Conservation (phyloP, 2,888 invertebrate genomes). For the Diadegma fenestrale region DNA sequence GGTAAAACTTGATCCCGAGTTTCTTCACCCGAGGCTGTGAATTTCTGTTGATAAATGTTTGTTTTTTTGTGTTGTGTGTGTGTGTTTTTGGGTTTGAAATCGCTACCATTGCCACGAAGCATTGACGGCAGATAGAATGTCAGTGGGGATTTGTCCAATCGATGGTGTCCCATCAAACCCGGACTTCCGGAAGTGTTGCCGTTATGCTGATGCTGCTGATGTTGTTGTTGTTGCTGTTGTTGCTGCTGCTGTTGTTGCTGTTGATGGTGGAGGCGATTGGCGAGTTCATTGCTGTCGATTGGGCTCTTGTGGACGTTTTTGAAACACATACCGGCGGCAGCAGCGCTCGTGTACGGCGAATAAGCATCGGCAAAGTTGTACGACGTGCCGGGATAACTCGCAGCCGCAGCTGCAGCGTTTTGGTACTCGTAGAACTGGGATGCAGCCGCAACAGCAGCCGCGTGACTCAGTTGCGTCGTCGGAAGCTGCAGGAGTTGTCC, state of each 20-base stretch:
- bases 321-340: conserved; percentile 87
- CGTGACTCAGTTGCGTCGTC: conserved; percentile 89
- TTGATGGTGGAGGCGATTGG: conserved; percentile 71
- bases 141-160: conserved; percentile 80
- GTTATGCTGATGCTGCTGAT: conserved; percentile 69
- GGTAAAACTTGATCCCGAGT: not conserved
- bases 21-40: not conserved
- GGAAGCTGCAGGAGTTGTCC: conserved; percentile 88
- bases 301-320: conserved; percentile 75
- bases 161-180: conserved; percentile 79
- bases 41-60: not conserved
- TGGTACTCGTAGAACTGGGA: conserved; percentile 94
- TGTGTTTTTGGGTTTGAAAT: conserved; percentile 61
- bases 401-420: conserved; percentile 89
- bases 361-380: conserved; percentile 91
- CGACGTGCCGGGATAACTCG: conserved; percentile 90
- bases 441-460: conserved; percentile 92
- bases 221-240: conserved; percentile 66
- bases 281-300: conserved; percentile 74
- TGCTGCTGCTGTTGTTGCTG: conserved; percentile 69
- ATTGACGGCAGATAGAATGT: conserved; percentile 82
- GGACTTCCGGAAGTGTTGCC: conserved; percentile 74
- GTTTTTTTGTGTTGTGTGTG: not conserved
- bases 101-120: conserved; percentile 83
- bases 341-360: conserved; percentile 89